Evolutionary conservation across 2,888 invertebrate genomes (phyloP), one percentile per base, ranked within the genome.

Genomic region (Liposcelis brunnea): DNA sequence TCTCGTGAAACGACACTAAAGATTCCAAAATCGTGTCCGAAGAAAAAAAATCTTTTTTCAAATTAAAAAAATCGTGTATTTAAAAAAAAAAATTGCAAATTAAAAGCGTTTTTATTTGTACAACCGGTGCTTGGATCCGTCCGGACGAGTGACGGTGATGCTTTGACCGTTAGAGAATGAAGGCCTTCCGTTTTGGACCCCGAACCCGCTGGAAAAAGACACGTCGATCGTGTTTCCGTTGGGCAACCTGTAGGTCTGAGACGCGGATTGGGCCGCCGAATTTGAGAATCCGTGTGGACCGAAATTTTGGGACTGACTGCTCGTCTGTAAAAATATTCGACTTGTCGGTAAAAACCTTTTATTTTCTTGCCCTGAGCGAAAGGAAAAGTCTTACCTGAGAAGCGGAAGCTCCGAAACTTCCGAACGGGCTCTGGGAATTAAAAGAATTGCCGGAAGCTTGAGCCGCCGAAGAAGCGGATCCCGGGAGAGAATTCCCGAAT

Each of bases 371-470:
- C n/a, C n/a, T n/a, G n/a, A n/a, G n/a, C n/a, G n/a, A n/a, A n/a
- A n/a, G n/a, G n/a, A n/a, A n/a, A n/a, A n/a, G n/a, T n/a, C n/a
- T 32, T 36, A 36, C 44, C 16, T 45, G 42, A 31, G 47, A 47
- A 11, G 47, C 45, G 4, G 47, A 47, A n/a, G 45, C 47, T 14
- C 47, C 47, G 21, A 47, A 47, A 10, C 47, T 43, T 16, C 40
- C 40, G 34, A 34, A 34, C n/a, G 47, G 47, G 2, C 44, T 43
- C 1, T 42, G 36, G 11, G 37, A 35, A 14, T 46, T 37, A 19
- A 47, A 47, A 11, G 42, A 35, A 11, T 47, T 42, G 19, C 47
- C 45, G 10, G 44, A 38, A 11, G 47, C 45, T 14, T 47, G 44
- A 2, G 47, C 44, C 2, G 45, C 19, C 12, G 45, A 31, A 3